A percentile compares a stretch with the other conserved stretches of the same genome.
Conservation (phyloP, 2,113 vertebrate species). For the Craseonycteris thonglongyai region DNA sequence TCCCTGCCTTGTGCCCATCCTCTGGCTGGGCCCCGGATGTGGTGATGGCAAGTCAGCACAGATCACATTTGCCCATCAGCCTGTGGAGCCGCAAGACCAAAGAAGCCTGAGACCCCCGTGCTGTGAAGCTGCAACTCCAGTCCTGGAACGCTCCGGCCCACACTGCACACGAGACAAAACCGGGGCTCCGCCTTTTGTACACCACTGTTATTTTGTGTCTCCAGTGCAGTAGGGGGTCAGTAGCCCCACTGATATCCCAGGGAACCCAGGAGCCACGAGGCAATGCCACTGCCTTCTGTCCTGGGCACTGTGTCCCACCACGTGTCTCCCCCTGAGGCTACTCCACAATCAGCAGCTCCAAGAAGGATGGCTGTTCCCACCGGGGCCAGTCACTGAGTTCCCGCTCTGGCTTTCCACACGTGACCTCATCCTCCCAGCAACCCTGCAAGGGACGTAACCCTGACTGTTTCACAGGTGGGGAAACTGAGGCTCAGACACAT, state of each 20-base stretch:
- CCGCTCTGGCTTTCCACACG: background rate
- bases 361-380: background rate
- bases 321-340: background rate
- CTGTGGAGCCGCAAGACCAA: background rate
- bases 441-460: background rate
- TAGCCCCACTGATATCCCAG: background rate
- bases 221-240: background rate
- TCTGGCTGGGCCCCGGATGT: background rate
- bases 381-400: rapidly evolving
- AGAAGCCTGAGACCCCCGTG: background rate
- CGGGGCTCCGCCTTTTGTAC: background rate
- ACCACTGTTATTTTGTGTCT: background rate
- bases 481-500: background rate
- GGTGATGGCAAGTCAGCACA: too few species aligned
- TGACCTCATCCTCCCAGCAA: background rate
- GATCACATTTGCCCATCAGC: background rate
- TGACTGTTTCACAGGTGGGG: background rate
- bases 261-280: background rate
- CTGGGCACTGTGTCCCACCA: background rate
- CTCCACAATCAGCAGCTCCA: background rate
- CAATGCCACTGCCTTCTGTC: background rate
- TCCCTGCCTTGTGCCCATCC: background rate
- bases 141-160: background rate
- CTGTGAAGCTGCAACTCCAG: background rate
- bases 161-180: background rate